A percentile compares a stretch with the other conserved stretches of the same genome.
Evolutionary conservation across 2,888 invertebrate species (phyloP).

Genomic region (Lepidocyrtoides sp.): DNA sequence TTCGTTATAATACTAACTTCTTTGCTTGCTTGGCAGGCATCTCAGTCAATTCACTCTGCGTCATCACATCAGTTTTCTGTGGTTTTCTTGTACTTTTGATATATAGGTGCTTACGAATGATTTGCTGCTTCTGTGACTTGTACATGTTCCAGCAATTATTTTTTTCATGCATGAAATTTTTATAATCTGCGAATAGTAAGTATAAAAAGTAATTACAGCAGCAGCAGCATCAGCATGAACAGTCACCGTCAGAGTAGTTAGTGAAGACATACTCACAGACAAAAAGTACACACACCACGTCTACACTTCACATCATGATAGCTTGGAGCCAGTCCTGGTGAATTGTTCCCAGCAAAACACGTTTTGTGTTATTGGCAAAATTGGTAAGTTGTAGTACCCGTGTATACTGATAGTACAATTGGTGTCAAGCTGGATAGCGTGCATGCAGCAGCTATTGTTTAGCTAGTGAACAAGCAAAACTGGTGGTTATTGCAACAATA

Average conservation of each 20-base stretch:
- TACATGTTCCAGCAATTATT: conserved; percentile 57
- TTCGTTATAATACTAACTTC: neutral
- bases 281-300: neutral
- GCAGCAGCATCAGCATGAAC: neutral
- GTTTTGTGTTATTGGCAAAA: conserved; percentile 31
- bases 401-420: neutral
- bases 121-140: conserved; percentile 11
- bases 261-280: neutral
- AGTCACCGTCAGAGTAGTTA: neutral
- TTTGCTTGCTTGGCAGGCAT: neutral
- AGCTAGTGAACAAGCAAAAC: conserved; percentile 24
- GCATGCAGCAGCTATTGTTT: neutral
- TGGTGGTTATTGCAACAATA: conserved; percentile 42
- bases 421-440: conserved; percentile 51
- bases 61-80: neutral
- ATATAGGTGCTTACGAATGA: neutral
- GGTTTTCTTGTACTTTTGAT: neutral
- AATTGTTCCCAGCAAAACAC: conserved; percentile 10
- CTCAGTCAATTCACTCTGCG: neutral
- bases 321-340: neutral
- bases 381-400: neutral
- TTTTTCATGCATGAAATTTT: conserved; percentile 51
- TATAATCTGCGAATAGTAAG: neutral
- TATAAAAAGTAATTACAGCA: neutral
- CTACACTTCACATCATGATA: neutral